phyloP scores from a whole-genome alignment of 2,113 vertebrate genomes.

The Fulica atra region DNA sequence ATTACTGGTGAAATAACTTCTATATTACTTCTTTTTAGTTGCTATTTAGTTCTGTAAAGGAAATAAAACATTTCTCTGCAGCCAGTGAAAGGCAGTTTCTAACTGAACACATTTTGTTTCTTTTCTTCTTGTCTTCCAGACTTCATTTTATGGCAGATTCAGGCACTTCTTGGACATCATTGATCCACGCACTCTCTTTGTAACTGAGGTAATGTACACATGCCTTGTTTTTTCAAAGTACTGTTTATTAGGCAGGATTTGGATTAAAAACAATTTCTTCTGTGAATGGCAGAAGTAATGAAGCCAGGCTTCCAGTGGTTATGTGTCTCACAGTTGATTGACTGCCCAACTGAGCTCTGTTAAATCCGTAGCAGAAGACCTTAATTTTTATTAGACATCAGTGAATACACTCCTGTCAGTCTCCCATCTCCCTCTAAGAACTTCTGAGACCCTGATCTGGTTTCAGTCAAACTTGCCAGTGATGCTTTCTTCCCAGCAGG shows the following conservation, averaged over 20 bases:
- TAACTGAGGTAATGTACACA: slow-evolving; percentile 82
- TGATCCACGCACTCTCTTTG: slow-evolving; percentile 90
- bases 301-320: background rate
- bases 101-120: fast-evolving
- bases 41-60: background rate
- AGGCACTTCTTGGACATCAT: slow-evolving; percentile 94
- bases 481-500: fast-evolving
- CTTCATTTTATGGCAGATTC: slow-evolving; percentile 86
- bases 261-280: background rate
- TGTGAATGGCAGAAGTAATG: background rate
- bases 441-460: background rate
- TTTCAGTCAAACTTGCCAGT: background rate
- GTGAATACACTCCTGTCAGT: background rate
- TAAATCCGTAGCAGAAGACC: fast-evolving
- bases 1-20: background rate
- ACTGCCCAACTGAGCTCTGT: background rate
- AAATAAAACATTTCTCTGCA: background rate
- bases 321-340: background rate
- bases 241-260: background rate
- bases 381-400: background rate
- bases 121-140: slow-evolving; percentile 67
- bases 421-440: background rate
- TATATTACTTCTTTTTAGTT: fast-evolving
- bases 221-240: fast-evolving
- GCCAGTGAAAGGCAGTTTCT: background rate